Conservation (phyloP, 2,797 vertebrate genomes). For the Hylomyscus alleni region DNA sequence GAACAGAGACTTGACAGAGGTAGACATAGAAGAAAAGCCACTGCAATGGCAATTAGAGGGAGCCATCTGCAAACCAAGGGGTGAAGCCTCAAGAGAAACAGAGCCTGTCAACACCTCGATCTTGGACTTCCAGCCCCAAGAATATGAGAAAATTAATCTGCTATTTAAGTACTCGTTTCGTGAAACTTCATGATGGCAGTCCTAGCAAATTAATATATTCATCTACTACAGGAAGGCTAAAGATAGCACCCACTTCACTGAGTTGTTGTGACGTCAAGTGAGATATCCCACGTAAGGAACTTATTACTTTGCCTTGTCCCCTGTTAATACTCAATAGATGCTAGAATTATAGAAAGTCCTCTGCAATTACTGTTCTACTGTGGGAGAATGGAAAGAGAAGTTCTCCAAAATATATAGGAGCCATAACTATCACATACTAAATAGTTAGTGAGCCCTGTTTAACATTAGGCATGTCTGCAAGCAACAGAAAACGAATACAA, state of each 20-base stretch:
- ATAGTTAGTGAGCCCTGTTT: neutral
- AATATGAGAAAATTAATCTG: conserved; percentile 8
- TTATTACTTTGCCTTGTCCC: neutral
- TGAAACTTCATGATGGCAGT: neutral
- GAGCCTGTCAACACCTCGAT: neutral
- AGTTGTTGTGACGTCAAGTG: neutral
- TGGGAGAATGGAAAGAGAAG: neutral
- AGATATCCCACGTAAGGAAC: neutral
- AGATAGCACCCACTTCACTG: neutral
- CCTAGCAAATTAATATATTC: neutral
- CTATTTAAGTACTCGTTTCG: neutral
- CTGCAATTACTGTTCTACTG: neutral
- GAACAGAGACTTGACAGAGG: neutral
- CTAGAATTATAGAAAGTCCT: neutral
- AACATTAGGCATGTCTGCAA: neutral
- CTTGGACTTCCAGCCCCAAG: neutral
- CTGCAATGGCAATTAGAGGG: neutral
- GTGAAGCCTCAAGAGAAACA: neutral
- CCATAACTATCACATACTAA: neutral
- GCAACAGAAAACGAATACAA: neutral
- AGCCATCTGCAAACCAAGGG: neutral
- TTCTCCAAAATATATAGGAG: neutral
- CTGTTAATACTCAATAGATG: neutral
- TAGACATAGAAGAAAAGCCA: neutral
- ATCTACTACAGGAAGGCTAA: neutral